phyloP scores from a whole-genome alignment of 1,140 invertebrate genomes.

The Lordiphosa stackelbergi region DNA sequence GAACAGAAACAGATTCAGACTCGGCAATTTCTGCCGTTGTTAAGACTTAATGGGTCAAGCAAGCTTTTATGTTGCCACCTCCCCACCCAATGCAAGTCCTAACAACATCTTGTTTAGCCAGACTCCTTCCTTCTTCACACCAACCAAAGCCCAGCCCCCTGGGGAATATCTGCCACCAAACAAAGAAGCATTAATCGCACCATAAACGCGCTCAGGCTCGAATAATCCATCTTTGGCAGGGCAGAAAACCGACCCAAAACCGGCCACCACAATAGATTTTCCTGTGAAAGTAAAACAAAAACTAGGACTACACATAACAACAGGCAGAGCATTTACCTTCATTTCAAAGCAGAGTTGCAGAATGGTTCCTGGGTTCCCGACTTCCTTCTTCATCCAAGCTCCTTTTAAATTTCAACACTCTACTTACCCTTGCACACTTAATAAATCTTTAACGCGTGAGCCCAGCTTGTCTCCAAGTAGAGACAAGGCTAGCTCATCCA shows the following conservation, averaged over 20 bases:
- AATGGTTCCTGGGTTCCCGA: no score
- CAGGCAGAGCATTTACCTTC: constrained; percentile 25
- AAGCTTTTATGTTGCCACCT: constrained; percentile 59
- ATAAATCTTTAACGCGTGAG: constrained; percentile 34
- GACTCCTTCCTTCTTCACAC: no score
- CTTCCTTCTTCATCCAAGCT: background rate
- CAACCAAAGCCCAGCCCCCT: no score
- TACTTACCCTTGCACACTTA: constrained; percentile 41
- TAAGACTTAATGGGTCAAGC: constrained; percentile 11
- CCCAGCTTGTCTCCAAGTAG: constrained; percentile 2
- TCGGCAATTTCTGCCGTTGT: constrained; percentile 61
- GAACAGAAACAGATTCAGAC: no score
- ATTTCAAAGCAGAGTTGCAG: background rate
- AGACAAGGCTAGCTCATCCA: constrained; percentile 29
- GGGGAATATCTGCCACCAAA: background rate
- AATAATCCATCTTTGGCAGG: constrained; percentile 1
- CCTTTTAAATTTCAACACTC: constrained; percentile 37
- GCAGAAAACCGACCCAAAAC: background rate
- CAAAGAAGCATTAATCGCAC: constrained; percentile 6
- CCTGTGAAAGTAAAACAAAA: background rate
- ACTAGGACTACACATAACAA: background rate
- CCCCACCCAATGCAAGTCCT: background rate
- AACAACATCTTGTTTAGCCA: constrained; percentile 43
- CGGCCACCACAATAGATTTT: background rate
- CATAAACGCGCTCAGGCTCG: background rate